Evolutionary conservation across 2,797 vertebrate species (phyloP), one percentile per base, ranked within the genome.

Genomic region (Mastacembelus armatus): DNA sequence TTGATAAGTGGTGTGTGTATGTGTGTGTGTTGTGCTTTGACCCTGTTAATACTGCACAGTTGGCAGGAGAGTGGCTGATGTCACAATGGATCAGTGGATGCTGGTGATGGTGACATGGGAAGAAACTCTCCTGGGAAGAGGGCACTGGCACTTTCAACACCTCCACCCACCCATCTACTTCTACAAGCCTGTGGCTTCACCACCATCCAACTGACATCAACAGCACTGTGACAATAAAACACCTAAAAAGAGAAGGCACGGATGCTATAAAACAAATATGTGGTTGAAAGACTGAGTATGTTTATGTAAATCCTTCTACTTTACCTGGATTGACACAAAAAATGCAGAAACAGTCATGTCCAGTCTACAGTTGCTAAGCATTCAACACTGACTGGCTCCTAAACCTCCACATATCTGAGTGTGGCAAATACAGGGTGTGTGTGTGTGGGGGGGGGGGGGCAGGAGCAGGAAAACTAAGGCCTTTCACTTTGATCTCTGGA

Each of bases 51-150:
- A 43, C 82, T 71, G 38, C 91, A 88, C 90, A 88, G 82, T 88
- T 91, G 77, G 80, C 72, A 24, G 64, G 87, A 80, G 89, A 94
- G 91, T 91, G 81, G 66, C 68, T 90, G 48, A 7, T 92, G 95
- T 95, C 94, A 92, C 84, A 85, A 87, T 84, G 77, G 40, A 91
- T 92, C 94, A 93, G 87, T 78, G 88, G 90, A 91, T 89, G 84
- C 66, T 78, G 88, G 86, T 83, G 86, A 82, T 43, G 85, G 77
- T 60, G 44, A 81, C 89, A 75, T 57, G 50, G 59, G 68, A 39
- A 54, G 74, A 50, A 54, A 22, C 55, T 64, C 71, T 83, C 76
- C 44, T 52, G 85, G 82, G 87, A 85, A 12, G 38, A 72, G 50
- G 47, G 82, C 70, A 52, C 61, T 26, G 64, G 59, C 59, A 71